Base-by-base conservation (phyloP, 2,888 invertebrate species). In the Polietes domitor region DNA sequence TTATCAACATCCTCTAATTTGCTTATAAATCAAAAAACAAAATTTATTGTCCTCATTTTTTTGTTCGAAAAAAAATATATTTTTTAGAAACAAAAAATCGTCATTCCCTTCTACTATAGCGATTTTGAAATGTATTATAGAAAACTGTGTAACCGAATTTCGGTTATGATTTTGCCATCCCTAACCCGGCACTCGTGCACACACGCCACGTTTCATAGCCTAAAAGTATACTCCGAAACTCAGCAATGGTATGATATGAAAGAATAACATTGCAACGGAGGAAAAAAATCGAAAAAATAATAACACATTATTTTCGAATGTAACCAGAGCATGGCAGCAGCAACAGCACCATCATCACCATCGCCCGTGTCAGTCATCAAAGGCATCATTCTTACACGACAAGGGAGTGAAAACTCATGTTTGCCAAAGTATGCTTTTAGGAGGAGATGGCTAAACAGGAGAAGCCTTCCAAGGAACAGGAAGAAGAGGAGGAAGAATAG, bases 281-380 rank as follows among this genome's bases (percentile, higher is more conserved):
- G 26, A 77, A 81, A 80, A 82, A 83, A 86, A 85, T 74, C 73
- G 74, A 79, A 63, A 82, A 41, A 82, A 80, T 63, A 80, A 83
- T 73, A 75, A 82, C 75, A 82, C 77, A 78, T 84, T 72, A 85
- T 81, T 82, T 82, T 73, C 10, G 61, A 74, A 32, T 76, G 71
- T 74, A 79, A 61, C 19, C 84, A 74, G 74, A 80, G 82, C 77
- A 77, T 77, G 76, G 53, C 32, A 75, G 63, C 43, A 83, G 43
- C 53, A 80, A 37, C 47, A 81, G 55, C 65, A 63, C 43, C 74
- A 71, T 61, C 43, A 28, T 24, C 58, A 77, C 43, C 15, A 53
- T 50, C 47, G 21, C 19, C 28, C 9, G 7, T 15, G n/a, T 4
- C 50, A 50, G 71, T 58, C 63, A 86, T 87, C 85, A 88, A 86